These are phyloP conservation scores for Aelia acuminata DNA, from an alignment of 2,888 invertebrate genomes.

Conservation along the genomic window DNA sequence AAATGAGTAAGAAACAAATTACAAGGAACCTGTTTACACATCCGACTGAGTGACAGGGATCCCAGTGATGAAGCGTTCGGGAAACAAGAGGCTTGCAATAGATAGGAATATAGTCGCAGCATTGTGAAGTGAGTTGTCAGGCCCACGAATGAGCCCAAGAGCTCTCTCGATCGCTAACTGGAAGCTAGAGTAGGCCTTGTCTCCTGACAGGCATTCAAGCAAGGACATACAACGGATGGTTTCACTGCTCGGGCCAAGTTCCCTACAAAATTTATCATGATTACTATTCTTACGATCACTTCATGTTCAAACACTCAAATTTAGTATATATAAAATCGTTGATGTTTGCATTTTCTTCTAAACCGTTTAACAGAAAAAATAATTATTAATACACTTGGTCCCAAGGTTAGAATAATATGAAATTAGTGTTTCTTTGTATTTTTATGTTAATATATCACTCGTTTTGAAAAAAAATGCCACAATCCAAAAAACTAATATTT, in stretches of 20 bases:
- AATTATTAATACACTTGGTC: no score
- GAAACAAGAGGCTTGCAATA: constrained; percentile 72
- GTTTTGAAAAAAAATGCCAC: no score
- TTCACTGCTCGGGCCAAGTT: constrained; percentile 69
- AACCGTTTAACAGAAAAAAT: no score
- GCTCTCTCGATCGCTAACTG: constrained; percentile 70
- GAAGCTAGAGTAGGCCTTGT: constrained; percentile 71
- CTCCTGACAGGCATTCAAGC: constrained; percentile 69
- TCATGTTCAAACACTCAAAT: not conserved
- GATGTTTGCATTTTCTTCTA: no score
- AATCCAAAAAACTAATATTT: no score
- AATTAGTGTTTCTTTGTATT: no score
- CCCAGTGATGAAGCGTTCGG: constrained; percentile 63
- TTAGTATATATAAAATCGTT: no score
- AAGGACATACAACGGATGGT: constrained; percentile 70
- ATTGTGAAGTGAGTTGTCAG: constrained; percentile 74
- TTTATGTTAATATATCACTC: no score
- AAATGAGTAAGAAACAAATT: not conserved
- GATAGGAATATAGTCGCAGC: constrained; percentile 70
- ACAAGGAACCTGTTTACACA: constrained; percentile 27
- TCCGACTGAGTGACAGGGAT: not conserved
- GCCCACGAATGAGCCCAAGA: constrained; percentile 71
- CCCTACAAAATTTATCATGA: constrained; percentile 65
- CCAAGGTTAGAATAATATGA: no score
- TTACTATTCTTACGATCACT: not conserved